Evolutionary conservation across 2,888 invertebrate genomes (phyloP).

Genomic region (Monopis laevigella): DNA sequence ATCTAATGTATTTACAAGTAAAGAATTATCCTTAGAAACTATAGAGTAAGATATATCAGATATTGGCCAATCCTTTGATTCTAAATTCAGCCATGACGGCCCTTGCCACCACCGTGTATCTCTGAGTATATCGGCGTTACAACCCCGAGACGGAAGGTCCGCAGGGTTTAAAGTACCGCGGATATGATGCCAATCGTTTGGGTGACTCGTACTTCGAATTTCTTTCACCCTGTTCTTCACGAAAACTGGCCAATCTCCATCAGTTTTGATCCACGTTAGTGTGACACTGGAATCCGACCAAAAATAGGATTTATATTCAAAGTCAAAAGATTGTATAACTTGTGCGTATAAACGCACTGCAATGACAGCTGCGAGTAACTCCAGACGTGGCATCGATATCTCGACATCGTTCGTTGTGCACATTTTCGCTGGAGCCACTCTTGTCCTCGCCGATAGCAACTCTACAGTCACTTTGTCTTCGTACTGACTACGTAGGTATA

Average conservation of each 20-base stretch:
- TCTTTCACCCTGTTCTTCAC: constrained; percentile 13
- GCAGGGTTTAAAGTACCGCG: constrained; percentile 12
- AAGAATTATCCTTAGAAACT: neutral
- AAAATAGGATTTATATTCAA: neutral
- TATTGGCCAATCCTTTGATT: constrained; percentile 3
- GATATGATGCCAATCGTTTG: constrained; percentile 12
- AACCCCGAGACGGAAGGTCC: constrained; percentile 12
- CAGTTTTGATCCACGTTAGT: constrained; percentile 6
- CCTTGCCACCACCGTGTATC: constrained; percentile 12
- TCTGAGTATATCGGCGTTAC: constrained; percentile 8
- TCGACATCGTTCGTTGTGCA: neutral
- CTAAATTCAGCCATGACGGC: constrained; percentile 8
- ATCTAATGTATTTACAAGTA: neutral
- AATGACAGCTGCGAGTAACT: constrained; percentile 11
- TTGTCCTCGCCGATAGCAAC: constrained; percentile 5
- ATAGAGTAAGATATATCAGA: neutral
- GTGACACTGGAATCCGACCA: constrained; percentile 9
- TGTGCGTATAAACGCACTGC: constrained; percentile 4
- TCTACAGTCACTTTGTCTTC: neutral
- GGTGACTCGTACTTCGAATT: constrained; percentile 3
- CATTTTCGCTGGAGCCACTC: constrained; percentile 7
- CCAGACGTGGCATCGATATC: constrained; percentile 10
- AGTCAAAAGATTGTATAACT: neutral
- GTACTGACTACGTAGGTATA: constrained; percentile 3
- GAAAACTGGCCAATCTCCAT: constrained; percentile 9